These are phyloP conservation scores for Melanerpes aurifrons DNA, from an alignment of 2,113 vertebrate species.

Conservation along the genomic window DNA sequence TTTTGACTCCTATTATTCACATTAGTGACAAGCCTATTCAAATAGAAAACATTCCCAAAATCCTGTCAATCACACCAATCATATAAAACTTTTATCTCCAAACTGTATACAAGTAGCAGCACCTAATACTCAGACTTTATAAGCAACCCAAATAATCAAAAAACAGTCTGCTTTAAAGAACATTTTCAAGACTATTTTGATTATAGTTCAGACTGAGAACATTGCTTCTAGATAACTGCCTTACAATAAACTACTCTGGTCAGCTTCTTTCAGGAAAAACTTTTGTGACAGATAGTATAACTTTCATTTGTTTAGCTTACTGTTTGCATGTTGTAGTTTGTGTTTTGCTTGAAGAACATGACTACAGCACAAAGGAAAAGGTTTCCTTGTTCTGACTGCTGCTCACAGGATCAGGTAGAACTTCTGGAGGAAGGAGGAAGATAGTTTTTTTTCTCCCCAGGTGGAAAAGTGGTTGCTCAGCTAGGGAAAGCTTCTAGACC, in stretches of 20 bases:
- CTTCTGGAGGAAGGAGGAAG: slow-evolving; percentile 63
- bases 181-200: not conserved
- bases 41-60: not conserved
- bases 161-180: not conserved
- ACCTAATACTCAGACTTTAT: not conserved
- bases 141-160: not conserved
- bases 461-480: not conserved
- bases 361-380: slow-evolving; percentile 54
- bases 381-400: slow-evolving; percentile 55
- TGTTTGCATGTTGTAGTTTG: slow-evolving; percentile 49
- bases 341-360: slow-evolving; percentile 63
- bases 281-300: not conserved
- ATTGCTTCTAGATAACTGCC: not conserved
- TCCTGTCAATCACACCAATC: not conserved
- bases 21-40: not conserved
- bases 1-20: not conserved
- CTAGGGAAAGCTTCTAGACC: not conserved
- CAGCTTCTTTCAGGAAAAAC: not conserved
- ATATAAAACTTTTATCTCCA: not conserved
- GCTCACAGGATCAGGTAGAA: slow-evolving; percentile 37
- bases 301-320: slow-evolving; percentile 38
- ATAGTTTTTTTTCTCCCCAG: slow-evolving; percentile 4
- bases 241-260: not conserved
- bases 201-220: not conserved
- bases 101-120: not conserved